A percentile compares a stretch with the other conserved stretches of the same genome.
phyloP scores from a whole-genome alignment of 2,888 invertebrate species.

The Apamea epomidion region DNA sequence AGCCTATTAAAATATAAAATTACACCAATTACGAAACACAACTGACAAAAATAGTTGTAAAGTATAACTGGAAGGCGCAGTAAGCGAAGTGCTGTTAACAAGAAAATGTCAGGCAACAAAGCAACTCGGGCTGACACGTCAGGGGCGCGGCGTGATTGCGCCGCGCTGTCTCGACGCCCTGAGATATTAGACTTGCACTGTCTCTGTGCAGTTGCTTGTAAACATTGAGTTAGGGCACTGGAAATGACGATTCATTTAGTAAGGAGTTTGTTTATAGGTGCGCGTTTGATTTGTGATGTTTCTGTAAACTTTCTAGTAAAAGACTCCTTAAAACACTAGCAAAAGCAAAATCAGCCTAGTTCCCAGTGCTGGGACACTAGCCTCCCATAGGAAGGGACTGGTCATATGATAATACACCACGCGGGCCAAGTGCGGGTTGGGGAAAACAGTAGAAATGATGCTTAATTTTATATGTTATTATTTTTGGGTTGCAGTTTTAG shows the following conservation, averaged over 20 bases:
- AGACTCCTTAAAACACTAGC: not conserved
- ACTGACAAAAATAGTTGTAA: too few relatives aligned
- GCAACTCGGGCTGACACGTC: conserved; percentile 80
- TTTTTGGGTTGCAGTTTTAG: not conserved
- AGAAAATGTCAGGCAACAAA: conserved; percentile 87
- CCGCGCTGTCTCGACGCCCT: conserved; percentile 81
- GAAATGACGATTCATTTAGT: conserved; percentile 48
- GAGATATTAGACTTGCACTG: conserved; percentile 88
- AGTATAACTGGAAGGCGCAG: conserved; percentile 61
- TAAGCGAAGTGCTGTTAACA: conserved; percentile 80
- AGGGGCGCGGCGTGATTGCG: conserved; percentile 84
- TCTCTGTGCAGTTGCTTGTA: conserved; percentile 74
- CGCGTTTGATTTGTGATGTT: not conserved
- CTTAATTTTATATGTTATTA: not conserved
- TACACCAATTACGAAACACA: too few relatives aligned
- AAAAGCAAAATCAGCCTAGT: not conserved
- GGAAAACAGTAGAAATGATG: not conserved
- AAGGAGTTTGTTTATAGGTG: not conserved
- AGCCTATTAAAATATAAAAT: too few relatives aligned
- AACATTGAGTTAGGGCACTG: conserved; percentile 69
- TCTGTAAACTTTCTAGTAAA: not conserved
- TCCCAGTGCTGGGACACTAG: not conserved
- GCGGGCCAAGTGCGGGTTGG: accelerated
- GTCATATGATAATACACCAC: not conserved
- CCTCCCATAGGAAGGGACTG: not conserved